A percentile compares a stretch with the other conserved stretches of the same genome.
phyloP scores from a whole-genome alignment of 2,113 vertebrate genomes.

The Centrocercus urophasianus region DNA sequence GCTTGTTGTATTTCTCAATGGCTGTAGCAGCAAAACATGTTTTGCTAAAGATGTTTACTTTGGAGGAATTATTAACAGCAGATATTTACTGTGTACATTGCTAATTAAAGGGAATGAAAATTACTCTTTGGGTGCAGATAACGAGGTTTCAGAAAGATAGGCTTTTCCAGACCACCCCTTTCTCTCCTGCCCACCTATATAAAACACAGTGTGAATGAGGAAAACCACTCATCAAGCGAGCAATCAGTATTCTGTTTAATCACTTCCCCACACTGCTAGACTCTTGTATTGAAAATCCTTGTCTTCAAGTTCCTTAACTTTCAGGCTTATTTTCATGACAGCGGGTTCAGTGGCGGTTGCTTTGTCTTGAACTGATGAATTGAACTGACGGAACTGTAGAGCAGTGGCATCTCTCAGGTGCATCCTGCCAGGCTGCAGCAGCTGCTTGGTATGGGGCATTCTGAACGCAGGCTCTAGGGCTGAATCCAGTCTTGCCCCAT shows the following conservation, averaged over 20 bases:
- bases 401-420: background rate
- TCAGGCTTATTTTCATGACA: background rate
- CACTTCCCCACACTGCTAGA: background rate
- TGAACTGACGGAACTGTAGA: background rate
- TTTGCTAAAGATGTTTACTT: background rate
- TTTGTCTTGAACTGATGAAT: background rate
- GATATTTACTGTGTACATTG: conserved; percentile 29
- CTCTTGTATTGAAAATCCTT: background rate
- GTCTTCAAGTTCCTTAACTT: background rate
- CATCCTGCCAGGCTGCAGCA: background rate
- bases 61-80: conserved; percentile 11
- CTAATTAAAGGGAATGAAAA: conserved; percentile 39
- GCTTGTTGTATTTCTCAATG: background rate
- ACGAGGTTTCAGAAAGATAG: background rate
- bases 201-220: background rate
- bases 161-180: background rate
- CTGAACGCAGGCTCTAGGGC: background rate
- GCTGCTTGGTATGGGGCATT: background rate
- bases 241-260: background rate
- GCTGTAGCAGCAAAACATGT: background rate
- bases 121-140: conserved; percentile 3
- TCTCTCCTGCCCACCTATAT: background rate
- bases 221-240: background rate
- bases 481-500: background rate
- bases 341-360: background rate